Base-by-base conservation (phyloP, 1,140 invertebrate genomes). In the Lysiphlebus fabarum region DNA sequence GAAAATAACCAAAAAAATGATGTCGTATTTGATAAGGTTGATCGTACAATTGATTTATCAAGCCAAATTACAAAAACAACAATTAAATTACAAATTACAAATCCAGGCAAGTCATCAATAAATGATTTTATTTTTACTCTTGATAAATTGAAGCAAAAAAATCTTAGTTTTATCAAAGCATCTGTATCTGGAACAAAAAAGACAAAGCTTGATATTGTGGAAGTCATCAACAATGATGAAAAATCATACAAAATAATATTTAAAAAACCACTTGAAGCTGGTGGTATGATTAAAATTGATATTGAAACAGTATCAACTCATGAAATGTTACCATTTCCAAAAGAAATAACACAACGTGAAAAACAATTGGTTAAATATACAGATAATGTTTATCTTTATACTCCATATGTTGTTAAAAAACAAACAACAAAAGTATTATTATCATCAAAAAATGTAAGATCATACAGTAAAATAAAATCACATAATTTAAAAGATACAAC, bases 341-440 rank as follows among this genome's bases (percentile, higher is more conserved):
- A 85, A 12, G 82, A 88, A 67, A 96, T 99, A 58, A 85, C 85
- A 0, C 96, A 98, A 74, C 87, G 91, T 62, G 95, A 98, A 69
- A 94, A 94, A 66, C 96, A 99, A 74, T 80, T 96, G 53, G 92
- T 98, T 1, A 85, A 88, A 63, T 97, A 90, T 69, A 83, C 78
- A 54, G 93, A 92, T 38, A 95, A 90, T 69, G 81, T 92, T 49
- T 93, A 95, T 72, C 82, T 90, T 7, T 96, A 87, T 70, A 87
- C 89, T 0, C 92, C 93, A 2, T 98, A 98, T 72, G 67, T 75
- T 51, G 88, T 91, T 0, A 74, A 67, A 4, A 88, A 87, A 26
- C 93, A 97, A 75, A 93, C 87, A 58, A 94, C 93, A 0, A 87
- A 82, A 14, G 84, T 97, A 6, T 80, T 83, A n/a, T 71, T 95